A percentile compares a stretch with the other conserved stretches of the same genome.
Conservation (phyloP, 2,888 invertebrate species). For the Apantesis nais region DNA sequence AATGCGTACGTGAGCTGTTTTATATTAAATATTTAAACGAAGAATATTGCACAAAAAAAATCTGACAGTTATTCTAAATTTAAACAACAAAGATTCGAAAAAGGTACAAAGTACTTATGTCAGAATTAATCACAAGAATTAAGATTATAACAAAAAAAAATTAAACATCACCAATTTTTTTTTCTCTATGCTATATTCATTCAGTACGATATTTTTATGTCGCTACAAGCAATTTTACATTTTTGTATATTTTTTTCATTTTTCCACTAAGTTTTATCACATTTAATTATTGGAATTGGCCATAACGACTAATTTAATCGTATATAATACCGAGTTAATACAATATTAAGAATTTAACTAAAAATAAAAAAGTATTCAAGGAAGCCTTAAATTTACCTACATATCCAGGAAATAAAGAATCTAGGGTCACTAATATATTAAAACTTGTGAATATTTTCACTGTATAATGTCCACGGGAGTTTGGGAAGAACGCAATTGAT, state of each 20-base stretch:
- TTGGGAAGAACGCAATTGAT: background rate
- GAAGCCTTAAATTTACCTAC: background rate
- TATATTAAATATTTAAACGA: background rate
- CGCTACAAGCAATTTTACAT: constrained; percentile 22
- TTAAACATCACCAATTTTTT: background rate
- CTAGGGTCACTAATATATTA: background rate
- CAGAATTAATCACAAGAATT: constrained; percentile 25
- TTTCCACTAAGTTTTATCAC: constrained; percentile 54
- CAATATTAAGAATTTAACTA: background rate
- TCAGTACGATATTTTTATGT: constrained; percentile 20
- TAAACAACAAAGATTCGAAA: background rate
- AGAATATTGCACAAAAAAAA: background rate
- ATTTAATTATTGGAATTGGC: constrained; percentile 59
- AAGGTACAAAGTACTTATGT: constrained; percentile 22
- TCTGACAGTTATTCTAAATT: background rate
- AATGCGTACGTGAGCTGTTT: background rate
- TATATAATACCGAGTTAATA: constrained; percentile 1
- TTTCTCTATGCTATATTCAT: constrained; percentile 22
- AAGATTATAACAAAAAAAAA: background rate
- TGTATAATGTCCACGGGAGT: background rate
- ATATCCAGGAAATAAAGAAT: background rate
- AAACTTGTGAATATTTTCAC: background rate
- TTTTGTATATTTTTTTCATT: constrained; percentile 26
- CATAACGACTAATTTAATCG: constrained; percentile 36
- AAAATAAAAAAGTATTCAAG: background rate